Conservation (phyloP, 2,797 vertebrate genomes). For the Adelosebastes latens region DNA sequence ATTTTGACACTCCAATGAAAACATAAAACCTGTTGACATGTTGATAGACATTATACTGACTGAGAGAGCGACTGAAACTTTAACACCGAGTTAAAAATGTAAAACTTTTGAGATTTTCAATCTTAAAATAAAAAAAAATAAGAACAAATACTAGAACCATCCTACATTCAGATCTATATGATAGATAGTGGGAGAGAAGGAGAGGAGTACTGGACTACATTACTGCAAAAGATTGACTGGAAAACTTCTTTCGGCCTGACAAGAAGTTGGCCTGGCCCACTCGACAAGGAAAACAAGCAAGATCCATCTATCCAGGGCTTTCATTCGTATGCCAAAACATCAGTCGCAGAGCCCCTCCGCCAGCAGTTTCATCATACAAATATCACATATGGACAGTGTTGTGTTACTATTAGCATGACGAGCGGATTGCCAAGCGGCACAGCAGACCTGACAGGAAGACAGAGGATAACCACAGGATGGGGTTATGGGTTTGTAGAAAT, state of each 20-base stretch:
- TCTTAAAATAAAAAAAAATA: not conserved
- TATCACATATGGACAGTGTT: conserved; percentile 81
- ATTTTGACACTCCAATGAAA: not conserved
- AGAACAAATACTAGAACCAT: not conserved
- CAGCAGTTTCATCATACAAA: conserved; percentile 79
- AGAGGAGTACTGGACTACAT: conserved; percentile 71
- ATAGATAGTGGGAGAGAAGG: conserved; percentile 26
- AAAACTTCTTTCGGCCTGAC: conserved; percentile 75
- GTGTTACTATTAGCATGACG: conserved; percentile 69
- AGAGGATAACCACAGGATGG: conserved; percentile 47
- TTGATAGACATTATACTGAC: not conserved
- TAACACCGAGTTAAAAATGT: not conserved
- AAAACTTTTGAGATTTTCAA: not conserved
- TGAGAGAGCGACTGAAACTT: not conserved
- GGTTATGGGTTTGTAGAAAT: conserved; percentile 40
- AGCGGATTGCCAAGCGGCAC: conserved; percentile 39
- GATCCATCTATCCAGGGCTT: conserved; percentile 72
- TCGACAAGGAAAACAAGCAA: conserved; percentile 81
- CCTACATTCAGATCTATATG: conserved; percentile 24
- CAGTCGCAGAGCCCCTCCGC: conserved; percentile 66
- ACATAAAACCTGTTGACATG: not conserved
- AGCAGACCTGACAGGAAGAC: conserved; percentile 55
- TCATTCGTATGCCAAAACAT: conserved; percentile 77
- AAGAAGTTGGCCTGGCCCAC: conserved; percentile 72
- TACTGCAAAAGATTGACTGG: conserved; percentile 79